Evolutionary conservation across 2,797 vertebrate species (phyloP), one percentile per base, ranked within the genome.

Genomic region (Schizopygopsis pylzovi): DNA sequence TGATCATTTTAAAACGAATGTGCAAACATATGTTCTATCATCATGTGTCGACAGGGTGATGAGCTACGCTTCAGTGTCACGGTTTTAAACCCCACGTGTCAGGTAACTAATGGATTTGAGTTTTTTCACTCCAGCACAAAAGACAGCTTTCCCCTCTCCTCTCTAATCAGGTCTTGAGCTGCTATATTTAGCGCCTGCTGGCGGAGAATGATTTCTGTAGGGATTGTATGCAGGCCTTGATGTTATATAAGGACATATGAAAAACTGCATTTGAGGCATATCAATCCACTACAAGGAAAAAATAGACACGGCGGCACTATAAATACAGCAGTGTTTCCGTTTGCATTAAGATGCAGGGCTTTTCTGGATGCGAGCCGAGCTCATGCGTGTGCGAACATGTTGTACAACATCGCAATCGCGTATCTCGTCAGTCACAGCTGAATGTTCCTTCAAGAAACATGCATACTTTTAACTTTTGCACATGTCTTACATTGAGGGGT

Each of bases 121-220:
- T 87, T 79, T 82, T 87, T 87, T 90, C 79, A 83, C 59, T 70
- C 45, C 39, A 70, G 70, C 86, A 87, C 84, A 83, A 88, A 88
- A 72, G 80, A 75, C 43, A 41, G 61, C 86, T 81, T 79, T 73
- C 70, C 28, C 79, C 81, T 82, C 84, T 85, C 43, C 59, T 77
- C 59, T 80, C 61, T 89, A 94, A 94, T 93, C 92, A 93, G 93
- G 93, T 93, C 84, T 91, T 89, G 88, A 87, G 85, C 52, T 54
- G 86, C 86, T 95, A 95, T 93, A 95, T 95, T 94, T 95, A 95
- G 93, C 89, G 75, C 87, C 88, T 90, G 89, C 92, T 93, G 90
- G 89, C 87, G 87, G 90, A 67, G 68, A 92, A 88, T 75, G 86
- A 87, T 91, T 92, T 92, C 89, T 91, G 85, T 84, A 91, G 91